Percentiles rank a stretch among this genome's conserved stretches.
These are phyloP conservation scores for Alaudala cheleensis DNA, from an alignment of 2,113 vertebrate genomes.

Conservation along the genomic window DNA sequence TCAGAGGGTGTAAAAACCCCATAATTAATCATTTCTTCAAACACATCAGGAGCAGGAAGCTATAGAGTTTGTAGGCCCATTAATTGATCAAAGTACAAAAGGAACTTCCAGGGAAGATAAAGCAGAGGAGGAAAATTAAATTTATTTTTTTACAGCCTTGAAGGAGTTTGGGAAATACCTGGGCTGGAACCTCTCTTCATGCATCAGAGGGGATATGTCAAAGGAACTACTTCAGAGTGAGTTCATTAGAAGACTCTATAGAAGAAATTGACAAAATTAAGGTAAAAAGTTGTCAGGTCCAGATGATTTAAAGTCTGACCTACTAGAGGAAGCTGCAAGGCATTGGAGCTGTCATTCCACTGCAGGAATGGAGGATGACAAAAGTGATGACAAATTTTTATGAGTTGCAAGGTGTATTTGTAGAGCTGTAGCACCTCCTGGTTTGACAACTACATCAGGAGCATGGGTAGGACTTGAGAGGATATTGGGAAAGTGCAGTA, in stretches of 20 bases:
- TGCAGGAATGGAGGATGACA: neutral
- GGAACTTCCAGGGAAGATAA: constrained; percentile 23
- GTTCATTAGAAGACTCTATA: constrained; percentile 9
- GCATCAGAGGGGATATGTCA: constrained; percentile 6
- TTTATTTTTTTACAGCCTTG: neutral
- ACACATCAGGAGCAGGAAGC: constrained; percentile 13
- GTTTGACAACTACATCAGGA: neutral
- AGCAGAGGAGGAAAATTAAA: constrained; percentile 26
- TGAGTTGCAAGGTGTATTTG: neutral
- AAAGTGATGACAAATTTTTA: neutral
- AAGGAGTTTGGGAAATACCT: constrained; percentile 29
- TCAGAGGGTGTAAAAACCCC: neutral
- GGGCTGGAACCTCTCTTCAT: neutral
- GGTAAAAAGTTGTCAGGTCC: neutral
- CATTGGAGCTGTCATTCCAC: neutral
- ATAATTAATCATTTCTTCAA: constrained; percentile 57
- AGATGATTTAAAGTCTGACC: neutral
- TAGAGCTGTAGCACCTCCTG: neutral
- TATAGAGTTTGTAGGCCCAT: constrained; percentile 27
- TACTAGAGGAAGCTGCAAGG: constrained; percentile 5
- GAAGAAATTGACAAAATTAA: constrained; percentile 38
- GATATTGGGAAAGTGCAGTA: neutral
- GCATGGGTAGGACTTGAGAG: neutral
- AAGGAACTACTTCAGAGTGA: neutral
- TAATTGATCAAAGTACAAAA: constrained; percentile 57